phyloP scores from a whole-genome alignment of 2,888 invertebrate species.

The Tinea trinotella region DNA sequence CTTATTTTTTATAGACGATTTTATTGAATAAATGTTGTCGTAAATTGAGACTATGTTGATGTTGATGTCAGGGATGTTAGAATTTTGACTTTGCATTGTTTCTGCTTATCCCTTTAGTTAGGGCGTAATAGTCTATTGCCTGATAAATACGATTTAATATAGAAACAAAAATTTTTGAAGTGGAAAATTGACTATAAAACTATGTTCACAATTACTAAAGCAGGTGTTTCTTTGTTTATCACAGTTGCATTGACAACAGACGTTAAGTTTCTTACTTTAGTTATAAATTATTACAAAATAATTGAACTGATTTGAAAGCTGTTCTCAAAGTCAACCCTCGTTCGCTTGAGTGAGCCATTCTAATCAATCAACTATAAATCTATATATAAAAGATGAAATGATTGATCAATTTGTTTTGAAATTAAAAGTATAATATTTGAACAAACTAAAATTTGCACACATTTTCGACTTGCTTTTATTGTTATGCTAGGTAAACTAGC shows the following conservation, averaged over 20 bases:
- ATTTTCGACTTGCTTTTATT: no score
- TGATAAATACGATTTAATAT: no score
- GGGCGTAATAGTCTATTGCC: no score
- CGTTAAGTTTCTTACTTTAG: not conserved
- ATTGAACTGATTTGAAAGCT: not conserved
- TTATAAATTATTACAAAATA: not conserved
- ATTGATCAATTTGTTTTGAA: not conserved
- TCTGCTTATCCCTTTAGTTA: no score
- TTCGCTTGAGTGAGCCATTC: not conserved
- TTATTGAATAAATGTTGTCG: no score
- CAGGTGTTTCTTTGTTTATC: slow-evolving; percentile 1
- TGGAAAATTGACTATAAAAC: not conserved
- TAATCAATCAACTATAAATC: not conserved
- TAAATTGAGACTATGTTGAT: no score
- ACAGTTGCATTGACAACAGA: not conserved
- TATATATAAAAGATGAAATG: not conserved
- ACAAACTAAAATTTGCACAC: no score
- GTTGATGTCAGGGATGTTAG: no score
- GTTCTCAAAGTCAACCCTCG: not conserved
- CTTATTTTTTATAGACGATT: no score
- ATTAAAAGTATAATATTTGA: no score
- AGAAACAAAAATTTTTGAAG: not conserved
- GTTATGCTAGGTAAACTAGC: no score
- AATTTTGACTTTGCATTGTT: no score
- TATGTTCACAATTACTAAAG: not conserved